Percentiles rank a stretch among this genome's conserved stretches.
Evolutionary conservation across 2,888 invertebrate species (phyloP).

Genomic region (Adela reaumurella): DNA sequence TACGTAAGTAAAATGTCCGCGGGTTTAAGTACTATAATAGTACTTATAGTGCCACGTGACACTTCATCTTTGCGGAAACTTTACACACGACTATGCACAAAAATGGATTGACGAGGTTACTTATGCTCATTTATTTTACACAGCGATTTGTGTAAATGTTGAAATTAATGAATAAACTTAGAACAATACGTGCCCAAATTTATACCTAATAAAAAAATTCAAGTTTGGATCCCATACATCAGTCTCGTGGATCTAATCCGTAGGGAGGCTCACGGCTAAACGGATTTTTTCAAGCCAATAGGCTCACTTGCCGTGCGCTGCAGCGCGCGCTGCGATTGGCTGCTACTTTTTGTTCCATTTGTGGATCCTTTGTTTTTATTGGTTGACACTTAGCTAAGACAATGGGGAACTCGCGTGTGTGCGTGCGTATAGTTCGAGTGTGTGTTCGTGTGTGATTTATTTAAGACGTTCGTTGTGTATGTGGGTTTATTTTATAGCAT

Average conservation of each 20-base stretch:
- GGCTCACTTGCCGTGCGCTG: constrained; percentile 50
- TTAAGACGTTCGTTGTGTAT: constrained; percentile 13
- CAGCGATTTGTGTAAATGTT: too few species aligned
- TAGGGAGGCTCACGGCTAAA: constrained; percentile 43
- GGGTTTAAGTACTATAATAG: too few species aligned
- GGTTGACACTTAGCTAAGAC: constrained; percentile 58
- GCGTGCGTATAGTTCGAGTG: too few species aligned
- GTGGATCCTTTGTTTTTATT: constrained; percentile 57
- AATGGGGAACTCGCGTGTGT: constrained; percentile 44
- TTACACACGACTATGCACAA: too few species aligned
- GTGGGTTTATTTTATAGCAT: too few species aligned
- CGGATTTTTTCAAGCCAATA: constrained; percentile 54
- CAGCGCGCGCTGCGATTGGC: constrained; percentile 46
- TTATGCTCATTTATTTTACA: too few species aligned
- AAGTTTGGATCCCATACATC: neutral
- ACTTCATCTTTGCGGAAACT: too few species aligned
- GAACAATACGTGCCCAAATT: too few species aligned
- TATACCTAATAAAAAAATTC: neutral
- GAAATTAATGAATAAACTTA: too few species aligned
- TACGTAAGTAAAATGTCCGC: too few species aligned
- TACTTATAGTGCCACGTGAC: too few species aligned
- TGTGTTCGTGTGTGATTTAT: constrained; percentile 41
- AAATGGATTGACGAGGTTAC: too few species aligned
- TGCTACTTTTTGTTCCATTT: constrained; percentile 53
- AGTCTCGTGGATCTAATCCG: neutral